phyloP scores from a whole-genome alignment of 1,140 invertebrate genomes.

The Ptiloglossa arizonensis region DNA sequence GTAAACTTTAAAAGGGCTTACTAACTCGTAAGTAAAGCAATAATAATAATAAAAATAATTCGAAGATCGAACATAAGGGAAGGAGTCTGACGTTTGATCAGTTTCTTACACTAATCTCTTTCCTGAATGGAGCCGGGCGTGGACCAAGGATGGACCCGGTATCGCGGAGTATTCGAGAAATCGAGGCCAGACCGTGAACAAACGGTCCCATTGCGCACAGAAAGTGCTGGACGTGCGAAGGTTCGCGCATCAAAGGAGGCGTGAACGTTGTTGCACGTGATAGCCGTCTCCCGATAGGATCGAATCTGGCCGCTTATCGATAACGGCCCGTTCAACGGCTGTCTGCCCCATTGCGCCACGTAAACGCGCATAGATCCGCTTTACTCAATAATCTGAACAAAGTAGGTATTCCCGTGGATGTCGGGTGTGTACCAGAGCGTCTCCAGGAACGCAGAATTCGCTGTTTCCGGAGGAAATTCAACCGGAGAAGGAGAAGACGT shows the following conservation, averaged over 20 bases:
- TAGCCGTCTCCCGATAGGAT: slow-evolving; percentile 52
- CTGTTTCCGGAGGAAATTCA: not conserved
- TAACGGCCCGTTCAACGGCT: slow-evolving; percentile 43
- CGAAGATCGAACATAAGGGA: no score
- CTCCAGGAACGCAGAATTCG: not conserved
- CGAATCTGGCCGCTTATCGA: slow-evolving; percentile 45
- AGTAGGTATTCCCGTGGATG: slow-evolving; percentile 24
- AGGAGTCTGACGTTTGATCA: no score
- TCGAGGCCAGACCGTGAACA: not conserved
- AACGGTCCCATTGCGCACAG: not conserved
- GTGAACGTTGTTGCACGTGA: slow-evolving; percentile 11
- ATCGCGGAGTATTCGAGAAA: not conserved
- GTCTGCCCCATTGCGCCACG: slow-evolving; percentile 28
- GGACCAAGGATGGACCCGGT: not conserved
- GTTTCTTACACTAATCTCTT: no score
- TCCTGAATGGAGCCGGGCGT: not conserved
- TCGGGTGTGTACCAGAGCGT: not conserved
- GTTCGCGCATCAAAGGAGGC: slow-evolving; percentile 24
- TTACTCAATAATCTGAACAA: slow-evolving; percentile 46
- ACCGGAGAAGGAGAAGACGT: no score
- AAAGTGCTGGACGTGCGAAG: not conserved
- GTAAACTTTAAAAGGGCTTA: no score
- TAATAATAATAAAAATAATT: no score
- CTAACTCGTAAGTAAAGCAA: no score
- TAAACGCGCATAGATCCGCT: slow-evolving; percentile 40